phyloP scores from a whole-genome alignment of 2,888 invertebrate genomes.

The Trilocha varians region DNA sequence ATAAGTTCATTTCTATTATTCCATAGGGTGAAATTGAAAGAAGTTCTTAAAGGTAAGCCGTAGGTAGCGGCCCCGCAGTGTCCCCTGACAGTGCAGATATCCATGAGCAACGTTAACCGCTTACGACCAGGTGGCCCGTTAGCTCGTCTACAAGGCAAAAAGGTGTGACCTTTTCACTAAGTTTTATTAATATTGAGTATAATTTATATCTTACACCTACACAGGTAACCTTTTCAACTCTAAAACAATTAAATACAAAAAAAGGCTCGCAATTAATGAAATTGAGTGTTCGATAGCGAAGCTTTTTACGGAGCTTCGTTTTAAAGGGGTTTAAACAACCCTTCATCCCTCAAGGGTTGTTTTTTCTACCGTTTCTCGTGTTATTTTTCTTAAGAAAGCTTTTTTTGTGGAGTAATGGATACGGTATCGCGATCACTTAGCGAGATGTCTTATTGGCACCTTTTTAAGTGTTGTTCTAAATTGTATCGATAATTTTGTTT shows the following conservation, averaged over 20 bases:
- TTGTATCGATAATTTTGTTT: neutral
- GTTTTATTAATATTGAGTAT: too few species aligned
- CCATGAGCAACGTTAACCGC: too few species aligned
- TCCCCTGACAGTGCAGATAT: too few species aligned
- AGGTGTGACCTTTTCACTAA: too few species aligned
- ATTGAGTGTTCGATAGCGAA: neutral
- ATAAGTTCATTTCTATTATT: too few species aligned
- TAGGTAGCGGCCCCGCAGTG: too few species aligned
- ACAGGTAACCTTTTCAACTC: too few species aligned
- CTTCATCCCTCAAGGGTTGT: neutral
- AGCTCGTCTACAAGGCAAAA: too few species aligned
- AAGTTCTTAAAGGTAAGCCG: too few species aligned
- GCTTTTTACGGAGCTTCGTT: neutral
- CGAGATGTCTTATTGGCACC: slow-evolving; percentile 1
- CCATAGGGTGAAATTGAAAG: too few species aligned
- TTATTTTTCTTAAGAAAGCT: neutral
- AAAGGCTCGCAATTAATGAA: neutral
- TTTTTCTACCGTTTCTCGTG: neutral
- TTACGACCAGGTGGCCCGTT: too few species aligned
- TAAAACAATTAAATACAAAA: neutral
- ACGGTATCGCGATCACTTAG: slow-evolving; percentile 2
- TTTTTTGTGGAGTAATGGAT: neutral
- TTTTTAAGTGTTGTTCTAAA: neutral
- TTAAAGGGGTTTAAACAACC: slow-evolving; percentile 3
- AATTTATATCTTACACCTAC: too few species aligned